Percentiles rank a stretch among this genome's conserved stretches.
These are phyloP conservation scores for Etheostoma perlongum DNA, from an alignment of 2,797 vertebrate genomes.

Conservation along the genomic window DNA sequence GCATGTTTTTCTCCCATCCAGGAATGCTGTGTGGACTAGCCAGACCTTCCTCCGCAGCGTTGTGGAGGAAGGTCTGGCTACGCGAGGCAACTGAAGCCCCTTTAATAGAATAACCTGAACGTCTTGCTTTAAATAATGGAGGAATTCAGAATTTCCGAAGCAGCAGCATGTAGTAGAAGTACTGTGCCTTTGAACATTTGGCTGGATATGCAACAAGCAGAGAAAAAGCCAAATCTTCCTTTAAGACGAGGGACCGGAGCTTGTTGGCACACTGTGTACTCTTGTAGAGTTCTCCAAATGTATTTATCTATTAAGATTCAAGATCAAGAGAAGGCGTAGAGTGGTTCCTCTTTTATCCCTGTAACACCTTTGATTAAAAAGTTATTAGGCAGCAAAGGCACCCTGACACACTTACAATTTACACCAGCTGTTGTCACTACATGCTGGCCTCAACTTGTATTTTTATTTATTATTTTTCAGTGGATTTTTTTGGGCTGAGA, in stretches of 20 bases:
- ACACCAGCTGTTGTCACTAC: not conserved
- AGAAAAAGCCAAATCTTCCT: conserved; percentile 20
- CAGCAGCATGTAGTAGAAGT: not conserved
- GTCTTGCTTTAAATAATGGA: conserved; percentile 2
- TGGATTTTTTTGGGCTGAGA: not conserved
- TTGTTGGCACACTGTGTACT: conserved; percentile 35
- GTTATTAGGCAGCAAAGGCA: conserved; percentile 28
- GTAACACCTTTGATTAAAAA: conserved; percentile 47
- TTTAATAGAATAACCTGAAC: not conserved
- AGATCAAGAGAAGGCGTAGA: conserved; percentile 41
- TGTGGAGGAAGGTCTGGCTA: too few species aligned
- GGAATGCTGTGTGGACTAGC: too few species aligned
- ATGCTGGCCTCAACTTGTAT: not conserved
- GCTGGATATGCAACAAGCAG: conserved; percentile 7
- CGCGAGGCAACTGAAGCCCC: not conserved
- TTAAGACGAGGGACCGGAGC: not conserved
- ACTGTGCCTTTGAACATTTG: conserved; percentile 32
- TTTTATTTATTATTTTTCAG: not conserved
- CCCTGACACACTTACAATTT: conserved; percentile 15
- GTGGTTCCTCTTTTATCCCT: conserved; percentile 24
- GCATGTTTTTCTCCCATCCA: too few species aligned
- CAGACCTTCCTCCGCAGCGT: too few species aligned
- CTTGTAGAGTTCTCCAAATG: conserved; percentile 36
- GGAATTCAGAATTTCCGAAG: not conserved
- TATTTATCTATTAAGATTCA: conserved; percentile 31